A percentile compares a stretch with the other conserved stretches of the same genome.
Evolutionary conservation across 2,888 invertebrate species (phyloP).

Genomic region (Drosophila neonasuta): DNA sequence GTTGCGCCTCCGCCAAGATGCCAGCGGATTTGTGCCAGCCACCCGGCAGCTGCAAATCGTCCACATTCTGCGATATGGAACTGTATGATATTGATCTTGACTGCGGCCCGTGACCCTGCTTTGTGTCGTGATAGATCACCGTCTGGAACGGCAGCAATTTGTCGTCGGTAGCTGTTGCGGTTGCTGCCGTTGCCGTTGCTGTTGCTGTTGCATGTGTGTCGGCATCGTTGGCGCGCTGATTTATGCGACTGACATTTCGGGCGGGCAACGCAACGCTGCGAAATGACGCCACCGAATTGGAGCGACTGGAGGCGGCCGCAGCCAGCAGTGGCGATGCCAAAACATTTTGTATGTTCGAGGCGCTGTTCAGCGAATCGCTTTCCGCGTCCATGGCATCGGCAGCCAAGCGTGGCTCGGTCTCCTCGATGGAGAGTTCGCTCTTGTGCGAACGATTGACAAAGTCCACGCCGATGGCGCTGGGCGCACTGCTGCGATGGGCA

Average conservation of each 20-base stretch:
- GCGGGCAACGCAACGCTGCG: conserved; percentile 60
- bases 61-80: conserved; percentile 82
- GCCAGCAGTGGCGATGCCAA: conserved; percentile 83
- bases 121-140: conserved; percentile 83
- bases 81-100: conserved; percentile 84
- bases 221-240: conserved; percentile 34
- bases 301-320: conserved; percentile 80
- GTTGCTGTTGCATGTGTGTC: conserved; percentile 8
- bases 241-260: conserved; percentile 49
- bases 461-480: conserved; percentile 62
- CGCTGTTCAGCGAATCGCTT: conserved; percentile 78
- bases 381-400: conserved; percentile 64
- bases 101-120: conserved; percentile 78
- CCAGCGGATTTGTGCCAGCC: conserved; percentile 73
- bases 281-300: conserved; percentile 81
- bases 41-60: conserved; percentile 72
- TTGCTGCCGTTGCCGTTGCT: conserved; percentile 17
- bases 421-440: conserved; percentile 85
- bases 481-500: conserved; percentile 39
- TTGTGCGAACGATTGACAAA: conserved; percentile 84
- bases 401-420: conserved; percentile 83
- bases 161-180: conserved; percentile 50
- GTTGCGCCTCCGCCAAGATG: conserved; percentile 78
- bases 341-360: conserved; percentile 80
- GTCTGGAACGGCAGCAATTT: conserved; percentile 83